phyloP scores from a whole-genome alignment of 2,797 vertebrate species.

The Etheostoma perlongum region DNA sequence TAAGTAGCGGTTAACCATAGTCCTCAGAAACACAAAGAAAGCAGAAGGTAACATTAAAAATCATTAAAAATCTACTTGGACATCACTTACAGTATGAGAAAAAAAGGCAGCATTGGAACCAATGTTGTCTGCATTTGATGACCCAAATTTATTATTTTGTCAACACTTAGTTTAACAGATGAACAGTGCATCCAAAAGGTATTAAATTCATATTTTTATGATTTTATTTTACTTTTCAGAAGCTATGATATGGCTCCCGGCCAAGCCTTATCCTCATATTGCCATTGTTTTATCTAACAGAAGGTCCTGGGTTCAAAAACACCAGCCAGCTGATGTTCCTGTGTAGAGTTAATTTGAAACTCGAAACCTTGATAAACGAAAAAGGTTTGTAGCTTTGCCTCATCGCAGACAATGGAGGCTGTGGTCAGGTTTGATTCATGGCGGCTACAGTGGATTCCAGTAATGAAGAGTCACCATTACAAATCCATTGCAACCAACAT shows the following conservation, averaged over 20 bases:
- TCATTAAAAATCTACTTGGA: neutral
- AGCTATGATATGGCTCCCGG: neutral
- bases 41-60: too few species aligned
- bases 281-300: neutral
- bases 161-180: neutral
- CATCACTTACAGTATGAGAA: neutral
- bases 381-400: neutral
- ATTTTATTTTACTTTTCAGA: neutral
- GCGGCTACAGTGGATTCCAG: constrained; percentile 32
- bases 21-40: too few species aligned
- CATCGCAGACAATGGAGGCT: neutral
- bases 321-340: neutral
- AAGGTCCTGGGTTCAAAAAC: neutral
- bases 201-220: neutral
- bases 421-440: constrained; percentile 29
- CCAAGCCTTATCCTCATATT: neutral
- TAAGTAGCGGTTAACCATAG: too few species aligned
- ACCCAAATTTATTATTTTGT: neutral
- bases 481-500: constrained; percentile 10
- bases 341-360: neutral
- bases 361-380: too few species aligned
- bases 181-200: neutral
- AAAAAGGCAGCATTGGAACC: neutral
- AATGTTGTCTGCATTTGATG: neutral
- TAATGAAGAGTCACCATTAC: constrained; percentile 22